Evolutionary conservation across 2,113 vertebrate species (phyloP).

Genomic region (Marmota monax): DNA sequence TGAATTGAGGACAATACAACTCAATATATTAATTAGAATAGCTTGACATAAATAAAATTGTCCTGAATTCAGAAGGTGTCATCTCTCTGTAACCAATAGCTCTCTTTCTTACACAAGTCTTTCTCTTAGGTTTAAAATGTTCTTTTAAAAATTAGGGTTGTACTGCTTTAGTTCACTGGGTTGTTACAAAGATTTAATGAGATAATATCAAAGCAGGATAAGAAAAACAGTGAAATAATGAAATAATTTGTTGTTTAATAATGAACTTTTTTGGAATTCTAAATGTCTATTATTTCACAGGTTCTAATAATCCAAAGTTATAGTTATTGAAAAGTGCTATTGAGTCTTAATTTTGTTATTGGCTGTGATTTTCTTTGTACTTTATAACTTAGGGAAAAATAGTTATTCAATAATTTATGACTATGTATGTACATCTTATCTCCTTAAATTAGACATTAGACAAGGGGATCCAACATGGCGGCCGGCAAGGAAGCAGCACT

Average conservation of each 20-base stretch:
- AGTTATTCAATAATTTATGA: neutral
- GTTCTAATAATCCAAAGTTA: neutral
- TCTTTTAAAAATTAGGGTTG: neutral
- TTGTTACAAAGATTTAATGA: neutral
- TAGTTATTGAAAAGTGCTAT: neutral
- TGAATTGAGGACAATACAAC: neutral
- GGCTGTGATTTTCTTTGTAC: neutral
- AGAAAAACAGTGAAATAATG: neutral
- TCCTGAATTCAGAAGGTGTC: neutral
- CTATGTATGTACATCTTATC: neutral
- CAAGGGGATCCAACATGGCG: neutral
- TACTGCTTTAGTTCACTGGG: neutral
- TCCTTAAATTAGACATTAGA: neutral
- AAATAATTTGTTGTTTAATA: neutral
- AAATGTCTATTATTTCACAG: neutral
- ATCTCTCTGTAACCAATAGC: neutral
- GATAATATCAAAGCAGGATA: neutral
- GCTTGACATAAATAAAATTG: neutral
- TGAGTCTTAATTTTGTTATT: neutral
- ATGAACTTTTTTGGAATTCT: neutral
- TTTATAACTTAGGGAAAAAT: neutral
- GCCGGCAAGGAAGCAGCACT: no score
- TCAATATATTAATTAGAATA: neutral
- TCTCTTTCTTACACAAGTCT: neutral
- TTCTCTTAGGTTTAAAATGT: neutral